Percentiles rank a stretch among this genome's conserved stretches.
Conservation (phyloP, 1,140 invertebrate species). For the Drosophila rufa region DNA sequence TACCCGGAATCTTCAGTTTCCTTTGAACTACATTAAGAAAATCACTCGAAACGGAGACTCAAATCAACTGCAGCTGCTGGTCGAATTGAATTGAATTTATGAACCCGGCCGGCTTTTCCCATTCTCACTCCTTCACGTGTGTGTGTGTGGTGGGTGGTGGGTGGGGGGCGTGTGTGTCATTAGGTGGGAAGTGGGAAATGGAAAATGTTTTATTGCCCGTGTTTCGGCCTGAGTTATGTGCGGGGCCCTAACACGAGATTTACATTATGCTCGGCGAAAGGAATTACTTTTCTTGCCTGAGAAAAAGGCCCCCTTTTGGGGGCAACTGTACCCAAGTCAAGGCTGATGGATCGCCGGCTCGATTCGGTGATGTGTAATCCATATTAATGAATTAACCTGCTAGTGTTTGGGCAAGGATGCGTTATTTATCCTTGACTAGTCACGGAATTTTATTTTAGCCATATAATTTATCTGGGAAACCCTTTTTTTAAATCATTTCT, state of each 20-base stretch:
- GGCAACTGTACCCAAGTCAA: conserved; percentile 19
- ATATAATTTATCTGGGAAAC: not conserved
- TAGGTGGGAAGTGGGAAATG: conserved; percentile 49
- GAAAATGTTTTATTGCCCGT: conserved; percentile 73
- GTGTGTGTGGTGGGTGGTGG: conserved; percentile 10
- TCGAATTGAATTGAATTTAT: conserved; percentile 80
- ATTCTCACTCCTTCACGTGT: conserved; percentile 12
- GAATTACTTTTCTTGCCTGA: conserved; percentile 21
- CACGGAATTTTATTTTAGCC: not conserved
- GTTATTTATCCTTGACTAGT: too few species aligned
- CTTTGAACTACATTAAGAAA: conserved; percentile 80
- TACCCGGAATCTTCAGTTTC: conserved; percentile 31
- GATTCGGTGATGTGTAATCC: conserved; percentile 9
- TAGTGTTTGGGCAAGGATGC: too few species aligned
- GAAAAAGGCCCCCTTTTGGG: not conserved
- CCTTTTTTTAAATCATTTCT: too few species aligned
- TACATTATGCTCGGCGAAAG: conserved; percentile 65
- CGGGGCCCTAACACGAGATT: conserved; percentile 61
- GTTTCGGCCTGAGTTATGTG: conserved; percentile 65
- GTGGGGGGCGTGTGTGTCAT: conserved; percentile 59
- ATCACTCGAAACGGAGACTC: conserved; percentile 66
- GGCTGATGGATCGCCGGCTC: conserved; percentile 6
- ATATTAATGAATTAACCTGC: not conserved
- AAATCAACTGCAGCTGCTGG: conserved; percentile 77
- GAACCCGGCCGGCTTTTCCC: conserved; percentile 29